These are phyloP conservation scores for Sycophila texana DNA, from an alignment of 2,888 invertebrate species.

Conservation along the genomic window DNA sequence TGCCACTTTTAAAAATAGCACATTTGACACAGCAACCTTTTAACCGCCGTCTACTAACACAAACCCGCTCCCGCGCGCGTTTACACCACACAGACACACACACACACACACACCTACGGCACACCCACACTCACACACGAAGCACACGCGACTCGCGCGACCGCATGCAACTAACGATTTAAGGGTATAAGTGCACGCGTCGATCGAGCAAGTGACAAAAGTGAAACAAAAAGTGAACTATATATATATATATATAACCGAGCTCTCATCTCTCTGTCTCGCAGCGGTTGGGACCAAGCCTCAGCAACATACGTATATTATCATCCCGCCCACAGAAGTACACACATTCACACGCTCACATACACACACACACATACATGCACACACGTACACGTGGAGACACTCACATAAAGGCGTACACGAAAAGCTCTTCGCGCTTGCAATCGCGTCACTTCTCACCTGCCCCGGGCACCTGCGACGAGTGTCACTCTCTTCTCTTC, in stretches of 20 bases:
- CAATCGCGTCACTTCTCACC: conserved; percentile 26
- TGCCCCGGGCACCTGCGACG: conserved; percentile 16
- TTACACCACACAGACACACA: conserved; percentile 1
- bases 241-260: conserved; percentile 29
- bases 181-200: neutral
- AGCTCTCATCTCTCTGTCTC: conserved; percentile 60
- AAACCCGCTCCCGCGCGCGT: conserved; percentile 11
- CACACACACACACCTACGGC: neutral
- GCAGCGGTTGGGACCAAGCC: conserved; percentile 65
- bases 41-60: conserved; percentile 9
- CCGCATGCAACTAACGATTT: conserved; percentile 2
- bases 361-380: neutral
- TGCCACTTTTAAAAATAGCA: conserved; percentile 49
- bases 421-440: conserved; percentile 19
- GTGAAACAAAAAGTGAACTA: neutral
- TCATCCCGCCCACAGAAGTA: neutral
- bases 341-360: neutral
- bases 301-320: conserved; percentile 41
- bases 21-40: conserved; percentile 12
- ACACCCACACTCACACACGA: neutral
- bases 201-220: neutral
- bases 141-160: conserved; percentile 11
- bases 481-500: conserved; percentile 23
- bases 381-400: neutral
- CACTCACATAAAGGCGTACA: conserved; percentile 9